Evolutionary conservation across 2,113 vertebrate species (phyloP).

Genomic region (Climacteris rufus): DNA sequence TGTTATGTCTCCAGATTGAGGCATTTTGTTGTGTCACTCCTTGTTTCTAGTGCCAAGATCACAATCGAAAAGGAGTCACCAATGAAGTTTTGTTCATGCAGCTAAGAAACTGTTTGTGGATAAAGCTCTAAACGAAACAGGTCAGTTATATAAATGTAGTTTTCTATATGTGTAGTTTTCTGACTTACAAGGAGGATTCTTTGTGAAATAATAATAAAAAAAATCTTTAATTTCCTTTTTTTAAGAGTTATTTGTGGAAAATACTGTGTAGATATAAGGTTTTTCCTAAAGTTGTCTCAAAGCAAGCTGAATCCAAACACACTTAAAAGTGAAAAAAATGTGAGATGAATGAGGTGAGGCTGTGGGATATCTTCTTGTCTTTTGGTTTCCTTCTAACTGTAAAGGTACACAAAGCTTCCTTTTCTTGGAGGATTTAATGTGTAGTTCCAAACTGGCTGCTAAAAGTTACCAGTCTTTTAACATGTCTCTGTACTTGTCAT

Average conservation of each 20-base stretch:
- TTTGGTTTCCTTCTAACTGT: background rate
- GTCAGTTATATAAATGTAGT: background rate
- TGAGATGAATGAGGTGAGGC: background rate
- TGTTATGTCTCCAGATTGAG: background rate
- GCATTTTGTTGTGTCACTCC: background rate
- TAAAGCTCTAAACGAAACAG: background rate
- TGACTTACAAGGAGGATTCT: background rate
- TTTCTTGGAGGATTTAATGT: background rate
- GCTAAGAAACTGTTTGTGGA: background rate
- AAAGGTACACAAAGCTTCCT: rapidly evolving
- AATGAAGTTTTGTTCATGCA: background rate
- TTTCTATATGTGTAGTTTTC: background rate
- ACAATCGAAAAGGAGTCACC: background rate
- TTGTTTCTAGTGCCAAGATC: background rate
- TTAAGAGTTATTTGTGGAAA: background rate
- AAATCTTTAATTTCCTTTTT: background rate
- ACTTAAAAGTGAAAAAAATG: background rate
- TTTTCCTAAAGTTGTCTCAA: background rate
- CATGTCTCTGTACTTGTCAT: background rate
- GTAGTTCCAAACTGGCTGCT: background rate
- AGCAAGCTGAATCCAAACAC: background rate
- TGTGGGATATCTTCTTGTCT: background rate
- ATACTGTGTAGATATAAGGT: background rate
- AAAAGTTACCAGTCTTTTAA: background rate
- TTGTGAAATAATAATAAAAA: background rate